These are phyloP conservation scores for Clanis bilineata DNA, from an alignment of 2,888 invertebrate genomes.

Conservation along the genomic window DNA sequence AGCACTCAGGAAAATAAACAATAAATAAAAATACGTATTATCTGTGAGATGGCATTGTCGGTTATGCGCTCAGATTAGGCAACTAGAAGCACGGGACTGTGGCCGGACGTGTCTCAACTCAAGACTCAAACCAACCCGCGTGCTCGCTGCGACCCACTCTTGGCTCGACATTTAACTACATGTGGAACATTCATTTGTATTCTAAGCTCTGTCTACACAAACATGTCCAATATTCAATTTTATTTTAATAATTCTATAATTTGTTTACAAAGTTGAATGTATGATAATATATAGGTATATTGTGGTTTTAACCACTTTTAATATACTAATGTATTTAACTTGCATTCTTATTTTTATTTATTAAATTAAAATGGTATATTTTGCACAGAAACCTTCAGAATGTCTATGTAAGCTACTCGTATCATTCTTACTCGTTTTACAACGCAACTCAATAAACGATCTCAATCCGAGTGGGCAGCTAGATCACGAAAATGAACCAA, in stretches of 20 bases:
- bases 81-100: constrained; percentile 80
- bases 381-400: no score
- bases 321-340: neutral
- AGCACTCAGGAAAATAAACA: constrained; percentile 63
- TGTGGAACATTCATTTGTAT: constrained; percentile 56
- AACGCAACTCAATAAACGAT: no score
- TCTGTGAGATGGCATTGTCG: constrained; percentile 48
- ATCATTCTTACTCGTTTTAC: no score
- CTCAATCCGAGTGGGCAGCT: no score
- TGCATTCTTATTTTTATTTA: neutral
- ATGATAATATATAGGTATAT: neutral
- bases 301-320: neutral
- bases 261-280: no score
- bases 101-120: constrained; percentile 56
- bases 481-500: no score
- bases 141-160: constrained; percentile 60
- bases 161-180: constrained; percentile 59
- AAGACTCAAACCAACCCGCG: constrained; percentile 55
- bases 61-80: constrained; percentile 62
- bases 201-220: constrained; percentile 49
- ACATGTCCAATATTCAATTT: constrained; percentile 26
- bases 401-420: no score
- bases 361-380: neutral
- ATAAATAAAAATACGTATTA: constrained; percentile 58
- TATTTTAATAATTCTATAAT: neutral